Conservation (phyloP, 2,888 invertebrate species). For the Dysmachus trigonus region DNA sequence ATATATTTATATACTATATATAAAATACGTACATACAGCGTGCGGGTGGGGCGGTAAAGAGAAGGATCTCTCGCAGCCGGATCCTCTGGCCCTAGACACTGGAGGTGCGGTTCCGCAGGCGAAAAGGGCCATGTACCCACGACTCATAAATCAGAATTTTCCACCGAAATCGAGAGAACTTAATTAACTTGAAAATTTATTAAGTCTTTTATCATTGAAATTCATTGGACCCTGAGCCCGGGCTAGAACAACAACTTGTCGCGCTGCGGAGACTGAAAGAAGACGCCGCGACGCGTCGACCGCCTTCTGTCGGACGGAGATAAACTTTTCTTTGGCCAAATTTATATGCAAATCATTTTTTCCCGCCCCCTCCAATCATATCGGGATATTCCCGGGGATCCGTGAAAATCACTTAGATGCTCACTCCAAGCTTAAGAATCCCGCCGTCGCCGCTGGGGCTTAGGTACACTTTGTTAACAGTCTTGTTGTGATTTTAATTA, state of each 20-base stretch:
- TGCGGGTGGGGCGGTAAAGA: background rate
- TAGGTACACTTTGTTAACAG: constrained; percentile 14
- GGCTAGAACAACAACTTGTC: constrained; percentile 21
- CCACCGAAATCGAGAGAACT: constrained; percentile 51
- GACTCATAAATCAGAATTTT: constrained; percentile 44
- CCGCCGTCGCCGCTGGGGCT: background rate
- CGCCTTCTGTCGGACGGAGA: constrained; percentile 21
- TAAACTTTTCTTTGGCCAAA: constrained; percentile 37
- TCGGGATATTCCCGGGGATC: background rate
- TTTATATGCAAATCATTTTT: constrained; percentile 45
- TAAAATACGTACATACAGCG: no score
- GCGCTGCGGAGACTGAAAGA: constrained; percentile 12
- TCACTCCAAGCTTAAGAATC: background rate
- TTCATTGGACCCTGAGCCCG: constrained; percentile 50
- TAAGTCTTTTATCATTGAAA: constrained; percentile 58
- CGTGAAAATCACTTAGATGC: constrained; percentile 30
- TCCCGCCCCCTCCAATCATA: constrained; percentile 9
- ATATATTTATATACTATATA: no score
- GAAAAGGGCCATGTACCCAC: constrained; percentile 31
- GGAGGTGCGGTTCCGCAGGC: background rate
- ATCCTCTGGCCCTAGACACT: background rate
- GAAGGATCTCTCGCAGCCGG: background rate
- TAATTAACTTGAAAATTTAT: constrained; percentile 63
- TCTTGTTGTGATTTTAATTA: constrained; percentile 35
- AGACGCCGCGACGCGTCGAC: constrained; percentile 3